A percentile compares a stretch with the other conserved stretches of the same genome.
phyloP scores from a whole-genome alignment of 2,888 invertebrate species.

The Melanostoma scalare region DNA sequence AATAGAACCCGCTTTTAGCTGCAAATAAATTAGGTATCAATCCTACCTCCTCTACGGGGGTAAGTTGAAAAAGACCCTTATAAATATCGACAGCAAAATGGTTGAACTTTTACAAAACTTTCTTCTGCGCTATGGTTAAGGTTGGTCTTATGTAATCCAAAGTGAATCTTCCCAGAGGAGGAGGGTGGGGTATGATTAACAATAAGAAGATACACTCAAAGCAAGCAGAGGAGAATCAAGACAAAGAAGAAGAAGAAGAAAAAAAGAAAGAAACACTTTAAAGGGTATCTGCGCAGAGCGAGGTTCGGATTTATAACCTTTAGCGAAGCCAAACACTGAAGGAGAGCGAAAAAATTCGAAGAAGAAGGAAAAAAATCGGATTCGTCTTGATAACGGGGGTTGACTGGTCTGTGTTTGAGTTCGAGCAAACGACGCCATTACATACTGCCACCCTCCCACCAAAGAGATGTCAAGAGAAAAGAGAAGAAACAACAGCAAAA shows the following conservation, averaged over 20 bases:
- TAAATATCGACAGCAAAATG: conserved; percentile 51
- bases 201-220: conserved; percentile 24
- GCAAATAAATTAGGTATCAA: conserved; percentile 59
- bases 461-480: conserved; percentile 23
- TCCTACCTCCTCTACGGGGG: conserved; percentile 9
- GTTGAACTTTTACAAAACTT: conserved; percentile 49
- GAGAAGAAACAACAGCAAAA: neutral
- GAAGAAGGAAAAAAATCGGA: conserved; percentile 19
- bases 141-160: conserved; percentile 42
- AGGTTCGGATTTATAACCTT: conserved; percentile 40
- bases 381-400: conserved; percentile 54
- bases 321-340: conserved; percentile 1
- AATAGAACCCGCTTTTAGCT: conserved; percentile 38
- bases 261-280: conserved; percentile 12
- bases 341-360: conserved; percentile 17
- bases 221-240: conserved; percentile 15
- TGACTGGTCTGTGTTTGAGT: conserved; percentile 13
- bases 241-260: conserved; percentile 7
- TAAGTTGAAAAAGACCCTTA: conserved; percentile 24
- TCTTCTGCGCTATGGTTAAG: neutral
- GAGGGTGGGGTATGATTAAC: conserved; percentile 31
- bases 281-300: conserved; percentile 65
- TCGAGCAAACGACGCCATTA: conserved; percentile 63
- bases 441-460: conserved; percentile 22
- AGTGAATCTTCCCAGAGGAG: conserved; percentile 50